Evolutionary conservation across 2,888 invertebrate species (phyloP), one percentile per base, ranked within the genome.

Genomic region (Anoncus sp.): DNA sequence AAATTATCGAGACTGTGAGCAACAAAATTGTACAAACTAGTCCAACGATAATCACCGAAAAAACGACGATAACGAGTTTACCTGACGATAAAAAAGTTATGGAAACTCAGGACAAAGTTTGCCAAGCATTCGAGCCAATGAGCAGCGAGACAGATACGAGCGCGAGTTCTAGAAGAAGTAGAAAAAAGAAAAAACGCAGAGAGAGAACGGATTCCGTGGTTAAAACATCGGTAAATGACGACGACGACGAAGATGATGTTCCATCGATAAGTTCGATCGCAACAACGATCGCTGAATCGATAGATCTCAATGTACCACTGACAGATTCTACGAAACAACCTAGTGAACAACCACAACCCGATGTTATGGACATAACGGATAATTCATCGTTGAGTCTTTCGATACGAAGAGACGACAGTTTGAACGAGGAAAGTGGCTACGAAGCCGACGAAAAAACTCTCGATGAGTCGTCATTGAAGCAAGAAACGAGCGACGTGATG

Each of bases 361-460:
- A 90, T 59, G 80, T 90, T 16, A 82, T 83, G 16, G 85, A 87
- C 53, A 81, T 88, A 7, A 75, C 84, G 2, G 80, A 78, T 18
- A 67, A 65, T 51, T 74, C 72, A 0, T 81, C 83, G 20, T 67
- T 82, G 1, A 81, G 77, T 1, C 77, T 82, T 20, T 86, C 87
- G 4, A 81, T 85, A 0, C 77, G 81, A 27, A 85, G 85, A 38
- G 87, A 89, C 27, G 93, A 93, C 70, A 92, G 92, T 67, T 91
- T 92, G 62, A 88, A 90, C 45, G 86, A 90, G 43, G 91, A 92
- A 55, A 93, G 93, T 88, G 95, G 94, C 86, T 92, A 92, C 77
- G 96, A 96, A n/a, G 96, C 96, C 86, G 96, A 96, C 87, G 93
- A 95, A 10, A 96, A 95, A 85, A 91, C 94, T 22, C 92, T 94